Conservation (phyloP, 2,113 vertebrate species). For the Alethe diademata region DNA sequence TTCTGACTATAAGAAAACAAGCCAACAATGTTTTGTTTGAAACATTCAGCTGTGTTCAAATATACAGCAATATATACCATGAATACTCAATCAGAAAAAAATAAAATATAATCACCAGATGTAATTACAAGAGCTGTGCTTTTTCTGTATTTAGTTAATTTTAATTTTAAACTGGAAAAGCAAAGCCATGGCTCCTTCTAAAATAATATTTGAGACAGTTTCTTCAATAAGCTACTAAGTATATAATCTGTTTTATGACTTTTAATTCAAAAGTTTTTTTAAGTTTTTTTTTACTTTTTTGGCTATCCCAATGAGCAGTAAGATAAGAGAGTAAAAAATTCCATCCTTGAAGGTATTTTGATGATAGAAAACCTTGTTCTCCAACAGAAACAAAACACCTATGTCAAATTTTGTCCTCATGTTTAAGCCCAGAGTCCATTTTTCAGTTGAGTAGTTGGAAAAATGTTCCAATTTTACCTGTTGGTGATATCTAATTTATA, state of each 20-base stretch:
- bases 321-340: neutral
- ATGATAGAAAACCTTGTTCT: neutral
- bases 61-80: neutral
- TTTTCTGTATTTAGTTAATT: neutral
- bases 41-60: neutral
- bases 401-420: neutral
- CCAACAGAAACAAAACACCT: neutral
- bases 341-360: neutral
- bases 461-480: neutral
- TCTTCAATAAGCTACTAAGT: neutral
- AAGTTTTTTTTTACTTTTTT: neutral
- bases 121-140: accelerated
- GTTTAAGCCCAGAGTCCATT: neutral
- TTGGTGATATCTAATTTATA: neutral
- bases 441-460: neutral
- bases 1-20: neutral
- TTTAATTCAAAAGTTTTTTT: neutral
- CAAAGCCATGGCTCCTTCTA: neutral
- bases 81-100: neutral
- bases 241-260: neutral
- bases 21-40: neutral
- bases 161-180: neutral
- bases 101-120: neutral
- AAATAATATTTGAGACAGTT: neutral
- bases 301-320: neutral